phyloP scores from a whole-genome alignment of 2,113 vertebrate species.

The Bubo scandiacus region DNA sequence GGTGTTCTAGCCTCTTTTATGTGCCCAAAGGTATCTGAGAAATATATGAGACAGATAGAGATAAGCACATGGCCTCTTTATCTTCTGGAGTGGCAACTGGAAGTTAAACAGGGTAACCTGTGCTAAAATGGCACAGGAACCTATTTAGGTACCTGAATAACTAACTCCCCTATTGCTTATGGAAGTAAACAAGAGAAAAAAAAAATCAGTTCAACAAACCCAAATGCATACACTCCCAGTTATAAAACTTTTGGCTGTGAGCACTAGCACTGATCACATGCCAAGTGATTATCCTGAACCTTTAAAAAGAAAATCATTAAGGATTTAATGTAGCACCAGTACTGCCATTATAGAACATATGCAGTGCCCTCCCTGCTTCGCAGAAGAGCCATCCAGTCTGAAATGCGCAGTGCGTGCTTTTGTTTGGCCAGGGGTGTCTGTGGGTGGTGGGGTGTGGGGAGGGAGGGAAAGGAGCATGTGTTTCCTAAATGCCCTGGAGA shows the following conservation, averaged over 20 bases:
- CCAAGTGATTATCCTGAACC: neutral
- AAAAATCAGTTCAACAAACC: neutral
- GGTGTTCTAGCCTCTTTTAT: neutral
- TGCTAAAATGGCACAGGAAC: neutral
- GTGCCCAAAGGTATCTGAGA: neutral
- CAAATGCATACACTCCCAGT: neutral
- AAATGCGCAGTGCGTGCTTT: rapidly evolving
- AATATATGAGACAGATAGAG: neutral
- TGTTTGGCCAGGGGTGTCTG: neutral
- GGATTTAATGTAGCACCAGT: neutral
- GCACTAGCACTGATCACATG: neutral
- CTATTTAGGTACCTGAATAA: neutral
- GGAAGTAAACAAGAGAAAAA: neutral
- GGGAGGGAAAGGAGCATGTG: rapidly evolving
- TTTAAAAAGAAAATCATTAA: neutral
- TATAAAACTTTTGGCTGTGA: neutral
- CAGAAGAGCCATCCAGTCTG: neutral
- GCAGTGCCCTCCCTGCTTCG: neutral
- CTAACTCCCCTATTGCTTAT: neutral
- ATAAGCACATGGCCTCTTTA: neutral
- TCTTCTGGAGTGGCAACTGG: neutral
- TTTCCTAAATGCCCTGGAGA: neutral
- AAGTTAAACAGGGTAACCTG: neutral
- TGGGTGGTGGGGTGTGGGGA: neutral
- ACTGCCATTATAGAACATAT: neutral